Evolutionary conservation across 2,888 invertebrate species (phyloP).

Genomic region (Bombyx huttoni): DNA sequence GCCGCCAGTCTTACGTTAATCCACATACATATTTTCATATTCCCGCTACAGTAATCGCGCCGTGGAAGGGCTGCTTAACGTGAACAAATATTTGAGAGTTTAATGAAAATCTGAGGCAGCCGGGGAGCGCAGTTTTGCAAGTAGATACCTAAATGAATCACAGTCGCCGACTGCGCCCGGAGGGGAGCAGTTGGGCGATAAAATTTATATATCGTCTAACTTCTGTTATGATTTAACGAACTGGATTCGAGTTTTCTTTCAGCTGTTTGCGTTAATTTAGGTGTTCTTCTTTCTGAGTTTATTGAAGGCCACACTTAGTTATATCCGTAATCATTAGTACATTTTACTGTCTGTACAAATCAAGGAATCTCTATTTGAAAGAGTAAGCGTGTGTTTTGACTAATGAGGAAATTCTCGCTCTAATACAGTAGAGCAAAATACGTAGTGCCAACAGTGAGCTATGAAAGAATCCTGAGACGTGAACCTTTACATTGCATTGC

Average conservation of each 20-base stretch:
- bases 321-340: slow-evolving; percentile 12
- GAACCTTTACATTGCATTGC: background rate
- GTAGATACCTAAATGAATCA: slow-evolving; percentile 58
- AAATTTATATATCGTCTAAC: slow-evolving; percentile 61
- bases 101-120: slow-evolving; percentile 60
- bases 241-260: slow-evolving; percentile 42
- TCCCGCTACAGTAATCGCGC: slow-evolving; percentile 37
- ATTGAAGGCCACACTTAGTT: slow-evolving; percentile 8
- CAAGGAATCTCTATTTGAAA: background rate
- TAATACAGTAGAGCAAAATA: slow-evolving; percentile 9
- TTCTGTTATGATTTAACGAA: slow-evolving; percentile 63
- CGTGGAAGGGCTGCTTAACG: slow-evolving; percentile 36
- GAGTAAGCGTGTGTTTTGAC: slow-evolving; percentile 2
- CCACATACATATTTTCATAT: slow-evolving; percentile 50
- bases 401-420: slow-evolving; percentile 9
- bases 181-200: slow-evolving; percentile 43
- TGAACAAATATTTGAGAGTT: slow-evolving; percentile 58
- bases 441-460: slow-evolving; percentile 4
- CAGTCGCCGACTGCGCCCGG: slow-evolving; percentile 34
- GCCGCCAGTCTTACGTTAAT: slow-evolving; percentile 37
- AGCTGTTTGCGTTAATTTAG: slow-evolving; percentile 42
- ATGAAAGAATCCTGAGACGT: slow-evolving; percentile 6
- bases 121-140: slow-evolving; percentile 40
- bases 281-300: slow-evolving; percentile 30
- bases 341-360: slow-evolving; percentile 11